Evolutionary conservation across 92 coral and sea anemone species (phyloP).

Genomic region (Siderastrea siderea): DNA sequence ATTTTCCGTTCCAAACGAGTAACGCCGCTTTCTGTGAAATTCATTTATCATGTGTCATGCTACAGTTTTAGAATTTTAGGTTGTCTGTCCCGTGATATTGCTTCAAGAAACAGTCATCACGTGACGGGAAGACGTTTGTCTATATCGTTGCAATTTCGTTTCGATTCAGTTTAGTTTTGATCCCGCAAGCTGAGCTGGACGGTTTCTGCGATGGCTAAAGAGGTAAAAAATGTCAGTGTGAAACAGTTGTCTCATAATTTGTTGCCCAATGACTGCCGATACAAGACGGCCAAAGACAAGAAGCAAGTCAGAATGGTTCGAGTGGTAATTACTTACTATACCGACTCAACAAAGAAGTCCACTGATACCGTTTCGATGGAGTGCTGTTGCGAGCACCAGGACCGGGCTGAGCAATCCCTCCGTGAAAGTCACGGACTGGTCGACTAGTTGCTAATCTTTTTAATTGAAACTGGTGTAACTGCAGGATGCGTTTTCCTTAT

Average conservation of each 20-base stretch:
- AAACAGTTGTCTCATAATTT: slow-evolving; percentile 8
- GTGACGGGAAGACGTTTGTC: neutral
- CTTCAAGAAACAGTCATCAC: neutral
- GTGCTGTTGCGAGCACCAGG: slow-evolving; percentile 38
- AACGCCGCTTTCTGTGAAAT: too few relatives aligned
- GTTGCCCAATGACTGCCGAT: slow-evolving; percentile 23
- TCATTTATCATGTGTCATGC: too few relatives aligned
- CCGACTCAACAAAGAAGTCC: slow-evolving; percentile 11
- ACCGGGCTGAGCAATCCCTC: slow-evolving; percentile 15
- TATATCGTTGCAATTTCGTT: neutral
- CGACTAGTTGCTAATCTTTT: neutral
- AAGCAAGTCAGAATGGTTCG: slow-evolving; percentile 51
- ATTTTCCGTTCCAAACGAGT: too few relatives aligned
- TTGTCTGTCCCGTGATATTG: too few relatives aligned
- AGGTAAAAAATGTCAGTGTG: slow-evolving; percentile 23
- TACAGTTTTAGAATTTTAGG: too few relatives aligned
- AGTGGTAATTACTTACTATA: slow-evolving; percentile 8
- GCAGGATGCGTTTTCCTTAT: too few relatives aligned
- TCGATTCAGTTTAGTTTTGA: neutral
- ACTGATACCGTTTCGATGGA: slow-evolving; percentile 10
- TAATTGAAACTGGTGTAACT: too few relatives aligned
- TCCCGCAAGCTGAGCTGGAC: neutral
- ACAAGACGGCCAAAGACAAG: slow-evolving; percentile 8
- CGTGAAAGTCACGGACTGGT: slow-evolving; percentile 12
- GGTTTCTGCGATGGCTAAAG: neutral